Percentiles rank a stretch among this genome's conserved stretches.
Evolutionary conservation across 2,888 invertebrate species (phyloP).

Genomic region (Catocala fraxini): DNA sequence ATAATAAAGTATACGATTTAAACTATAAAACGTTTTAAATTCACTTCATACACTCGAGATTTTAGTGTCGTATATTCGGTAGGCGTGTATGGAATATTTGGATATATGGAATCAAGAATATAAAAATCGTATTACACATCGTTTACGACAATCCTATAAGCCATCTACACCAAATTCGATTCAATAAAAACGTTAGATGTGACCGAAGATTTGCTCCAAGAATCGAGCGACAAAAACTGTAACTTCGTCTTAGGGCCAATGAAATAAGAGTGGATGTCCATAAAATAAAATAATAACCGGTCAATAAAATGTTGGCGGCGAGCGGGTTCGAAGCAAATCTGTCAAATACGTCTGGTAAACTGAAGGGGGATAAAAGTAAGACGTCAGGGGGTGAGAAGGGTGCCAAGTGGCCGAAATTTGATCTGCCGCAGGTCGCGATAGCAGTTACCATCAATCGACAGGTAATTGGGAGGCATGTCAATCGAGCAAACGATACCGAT

Average conservation of each 20-base stretch:
- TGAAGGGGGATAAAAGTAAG: slow-evolving; percentile 61
- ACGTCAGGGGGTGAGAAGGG: slow-evolving; percentile 65
- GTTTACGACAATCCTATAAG: slow-evolving; percentile 70
- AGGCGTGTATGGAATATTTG: not conserved
- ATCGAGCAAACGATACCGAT: slow-evolving; percentile 70
- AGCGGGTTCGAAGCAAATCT: slow-evolving; percentile 73
- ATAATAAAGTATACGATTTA: slow-evolving; percentile 6
- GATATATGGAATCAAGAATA: slow-evolving; percentile 39
- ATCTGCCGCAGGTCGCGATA: slow-evolving; percentile 75
- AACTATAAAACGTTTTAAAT: not conserved
- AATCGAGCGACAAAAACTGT: slow-evolving; percentile 81
- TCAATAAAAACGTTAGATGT: slow-evolving; percentile 78
- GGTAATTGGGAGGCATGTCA: slow-evolving; percentile 82
- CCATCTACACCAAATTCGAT: slow-evolving; percentile 69
- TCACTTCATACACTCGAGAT: not conserved
- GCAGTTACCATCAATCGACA: slow-evolving; percentile 76
- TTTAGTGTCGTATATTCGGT: not conserved
- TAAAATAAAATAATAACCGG: slow-evolving; percentile 87
- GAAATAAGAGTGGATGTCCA: slow-evolving; percentile 85
- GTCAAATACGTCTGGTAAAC: slow-evolving; percentile 77
- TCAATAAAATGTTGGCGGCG: slow-evolving; percentile 80
- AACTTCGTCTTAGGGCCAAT: slow-evolving; percentile 78
- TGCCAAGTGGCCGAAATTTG: slow-evolving; percentile 81
- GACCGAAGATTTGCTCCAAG: slow-evolving; percentile 78
- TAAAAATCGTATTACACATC: slow-evolving; percentile 63